These are phyloP conservation scores for Chamaetylas fuelleborni DNA, from an alignment of 2,113 vertebrate species.

Conservation along the genomic window DNA sequence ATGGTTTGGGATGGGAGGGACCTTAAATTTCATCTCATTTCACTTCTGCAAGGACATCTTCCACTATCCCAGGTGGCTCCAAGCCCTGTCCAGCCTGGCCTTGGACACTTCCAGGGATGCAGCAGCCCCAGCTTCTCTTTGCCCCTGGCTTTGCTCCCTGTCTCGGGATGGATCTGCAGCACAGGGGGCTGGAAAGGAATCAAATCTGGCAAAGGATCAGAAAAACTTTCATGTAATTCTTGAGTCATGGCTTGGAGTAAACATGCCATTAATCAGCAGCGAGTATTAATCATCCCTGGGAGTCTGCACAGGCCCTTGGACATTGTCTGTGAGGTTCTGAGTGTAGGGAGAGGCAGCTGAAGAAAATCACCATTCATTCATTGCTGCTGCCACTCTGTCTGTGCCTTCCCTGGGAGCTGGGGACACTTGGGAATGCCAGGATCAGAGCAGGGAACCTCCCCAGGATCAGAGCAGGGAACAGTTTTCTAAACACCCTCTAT, in stretches of 20 bases:
- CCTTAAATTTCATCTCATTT: background rate
- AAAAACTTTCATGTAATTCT: background rate
- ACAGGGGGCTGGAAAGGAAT: background rate
- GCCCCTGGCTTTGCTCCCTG: background rate
- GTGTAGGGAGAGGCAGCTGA: background rate
- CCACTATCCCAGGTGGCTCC: background rate
- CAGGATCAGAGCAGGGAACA: background rate
- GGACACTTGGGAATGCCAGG: background rate
- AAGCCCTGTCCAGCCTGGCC: rapidly evolving
- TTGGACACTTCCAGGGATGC: background rate
- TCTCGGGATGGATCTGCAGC: background rate
- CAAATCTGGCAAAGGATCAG: background rate
- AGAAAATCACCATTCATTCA: background rate
- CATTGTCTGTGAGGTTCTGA: background rate
- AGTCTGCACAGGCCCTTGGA: background rate
- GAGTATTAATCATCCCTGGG: background rate
- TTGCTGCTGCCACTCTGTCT: background rate
- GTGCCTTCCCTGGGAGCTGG: background rate
- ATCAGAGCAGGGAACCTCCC: background rate
- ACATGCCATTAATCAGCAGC: background rate
- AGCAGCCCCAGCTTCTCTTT: background rate
- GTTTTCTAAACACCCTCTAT: background rate
- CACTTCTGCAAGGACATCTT: background rate
- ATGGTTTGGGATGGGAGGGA: background rate
- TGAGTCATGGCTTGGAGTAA: background rate